A percentile compares a stretch with the other conserved stretches of the same genome.
Conservation (phyloP, 2,888 invertebrate species). For the Noctuana brunneofusca region DNA sequence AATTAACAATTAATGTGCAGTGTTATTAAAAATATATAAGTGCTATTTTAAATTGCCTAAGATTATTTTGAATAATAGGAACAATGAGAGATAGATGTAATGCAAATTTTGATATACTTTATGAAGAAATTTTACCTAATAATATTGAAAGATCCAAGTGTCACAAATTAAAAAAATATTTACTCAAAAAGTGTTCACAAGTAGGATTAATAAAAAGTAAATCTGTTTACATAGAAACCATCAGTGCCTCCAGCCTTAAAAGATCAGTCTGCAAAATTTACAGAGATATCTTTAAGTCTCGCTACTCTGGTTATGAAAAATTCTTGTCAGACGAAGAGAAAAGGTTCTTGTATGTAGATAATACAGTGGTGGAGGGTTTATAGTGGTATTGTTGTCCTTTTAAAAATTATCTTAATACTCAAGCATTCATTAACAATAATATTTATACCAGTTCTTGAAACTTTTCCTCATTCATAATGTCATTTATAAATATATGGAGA, state of each 20-base stretch:
- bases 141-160: slow-evolving; percentile 48
- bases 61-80: not conserved
- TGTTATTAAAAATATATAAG: not conserved
- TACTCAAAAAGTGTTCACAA: slow-evolving; percentile 53
- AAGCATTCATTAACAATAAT: not conserved
- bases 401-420: not conserved
- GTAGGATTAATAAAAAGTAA: slow-evolving; percentile 53
- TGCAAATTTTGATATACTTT: slow-evolving; percentile 40
- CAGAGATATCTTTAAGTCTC: slow-evolving; percentile 64
- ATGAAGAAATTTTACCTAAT: slow-evolving; percentile 43
- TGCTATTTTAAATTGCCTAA: not conserved
- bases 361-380: slow-evolving; percentile 65
- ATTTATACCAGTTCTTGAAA: too few relatives aligned
- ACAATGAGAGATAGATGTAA: slow-evolving; percentile 24
- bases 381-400: slow-evolving; percentile 40
- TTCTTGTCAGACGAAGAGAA: slow-evolving; percentile 88
- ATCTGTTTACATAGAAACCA: slow-evolving; percentile 61
- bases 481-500: not conserved
- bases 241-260: slow-evolving; percentile 64
- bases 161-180: slow-evolving; percentile 57
- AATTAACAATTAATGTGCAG: slow-evolving; percentile 10
- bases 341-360: slow-evolving; percentile 75
- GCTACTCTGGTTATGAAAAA: slow-evolving; percentile 83
- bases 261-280: slow-evolving; percentile 69
- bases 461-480: too few relatives aligned